These are phyloP conservation scores for Oscheius sp. DNA, from an alignment of 2,888 invertebrate genomes.

Conservation along the genomic window DNA sequence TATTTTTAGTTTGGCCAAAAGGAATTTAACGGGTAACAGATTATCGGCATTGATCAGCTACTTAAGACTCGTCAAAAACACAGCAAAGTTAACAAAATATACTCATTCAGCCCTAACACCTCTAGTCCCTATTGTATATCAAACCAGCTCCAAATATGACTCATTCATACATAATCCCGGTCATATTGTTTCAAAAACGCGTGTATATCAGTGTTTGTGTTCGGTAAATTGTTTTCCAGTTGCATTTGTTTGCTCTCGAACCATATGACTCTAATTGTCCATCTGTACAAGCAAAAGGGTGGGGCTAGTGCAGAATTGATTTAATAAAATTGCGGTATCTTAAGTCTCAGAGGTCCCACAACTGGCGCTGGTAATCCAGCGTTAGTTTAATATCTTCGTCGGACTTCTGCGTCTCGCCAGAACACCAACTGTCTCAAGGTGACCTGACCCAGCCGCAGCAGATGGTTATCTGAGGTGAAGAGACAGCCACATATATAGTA, in stretches of 20 bases:
- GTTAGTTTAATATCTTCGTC: constrained; percentile 33
- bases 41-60: not conserved
- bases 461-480: constrained; percentile 36
- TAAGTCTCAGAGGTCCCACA: not conserved
- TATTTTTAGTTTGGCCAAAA: not conserved
- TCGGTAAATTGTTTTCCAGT: not conserved
- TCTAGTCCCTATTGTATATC: not conserved
- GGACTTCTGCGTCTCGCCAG: constrained; percentile 26
- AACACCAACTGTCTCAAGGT: not conserved
- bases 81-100: no score
- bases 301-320: not conserved
- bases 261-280: constrained; percentile 10
- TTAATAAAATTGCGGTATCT: constrained; percentile 6
- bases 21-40: not conserved
- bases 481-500: constrained; percentile 35
- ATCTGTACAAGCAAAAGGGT: not conserved
- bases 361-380: constrained; percentile 22
- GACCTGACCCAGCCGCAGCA: constrained; percentile 32
- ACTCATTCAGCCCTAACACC: not conserved
- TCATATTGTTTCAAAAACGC: not conserved
- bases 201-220: not conserved
- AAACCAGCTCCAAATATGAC: no score
- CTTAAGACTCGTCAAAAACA: no score
- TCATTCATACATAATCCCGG: not conserved
- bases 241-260: not conserved